Base-by-base conservation (phyloP, 2,797 vertebrate genomes). In the Pelobates cultripes region DNA sequence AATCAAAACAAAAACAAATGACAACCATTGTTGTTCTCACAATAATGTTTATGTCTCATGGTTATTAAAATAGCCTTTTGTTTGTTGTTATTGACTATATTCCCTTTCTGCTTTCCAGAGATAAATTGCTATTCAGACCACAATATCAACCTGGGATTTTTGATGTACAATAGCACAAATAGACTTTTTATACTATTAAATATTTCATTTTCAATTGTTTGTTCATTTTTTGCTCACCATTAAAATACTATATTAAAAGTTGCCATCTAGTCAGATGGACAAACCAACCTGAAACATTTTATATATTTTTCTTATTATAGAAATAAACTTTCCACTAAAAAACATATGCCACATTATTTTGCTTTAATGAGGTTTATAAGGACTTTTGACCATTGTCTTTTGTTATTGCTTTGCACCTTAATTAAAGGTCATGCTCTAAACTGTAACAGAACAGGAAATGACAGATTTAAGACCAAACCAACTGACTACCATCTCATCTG, bases 91-190 rank as follows among this genome's bases (percentile, higher is more conserved):
- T 57, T 80, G 71, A 73, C 71, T 57, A 68, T 74, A 80, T 80
- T 80, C 70, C 42, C 63, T 80, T 80, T 80, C 70, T 80, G 78
- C 44, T 80, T 74, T 9, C 61, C 68, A 43, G 40, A 74, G 78
- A 80, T 80, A 63, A 80, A 80, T 75, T 80, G 64, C 8, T 70
- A 69, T 74, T 80, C 72, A 70, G 64, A 13, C 45, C 53, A 57
- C 60, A 68, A 61, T 69, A 80, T 75, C 57, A 68, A 45, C 72
- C 40, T 69, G 72, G 64, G 64, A 75, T 80, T 80, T 75, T 69
- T 75, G 64, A 75, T 61, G 71, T 74, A 69, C 47, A 44, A 15
- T 15, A 79, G 53, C 55, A 73, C 4, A n/a, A 79, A 61, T 41
- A 71, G 43, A 5, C 28, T 73, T 74, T 80, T 43, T 68, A 66